Evolutionary conservation across 2,888 invertebrate species (phyloP), one percentile per base, ranked within the genome.

Genomic region (Cheilosia impressa): DNA sequence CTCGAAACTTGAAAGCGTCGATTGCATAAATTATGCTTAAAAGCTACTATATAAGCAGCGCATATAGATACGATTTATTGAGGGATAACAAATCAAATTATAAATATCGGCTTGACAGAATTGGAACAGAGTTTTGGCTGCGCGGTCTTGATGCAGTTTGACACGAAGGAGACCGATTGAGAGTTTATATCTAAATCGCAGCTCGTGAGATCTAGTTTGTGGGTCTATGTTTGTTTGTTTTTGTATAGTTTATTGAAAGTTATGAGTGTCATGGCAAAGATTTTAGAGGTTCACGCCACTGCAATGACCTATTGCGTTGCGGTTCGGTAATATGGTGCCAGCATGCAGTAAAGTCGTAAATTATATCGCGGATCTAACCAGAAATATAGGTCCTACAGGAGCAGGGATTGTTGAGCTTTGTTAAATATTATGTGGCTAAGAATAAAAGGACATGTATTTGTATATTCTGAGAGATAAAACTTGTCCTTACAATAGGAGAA

Each of bases 31-130:
- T 81, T 85, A 77, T 81, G 69, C 75, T 80, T 76, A 66, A 75
- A 69, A 78, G 66, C 71, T 66, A 62, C n/a, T n/a, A n/a, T n/a
- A n/a, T n/a, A n/a, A n/a, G 58, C 57, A 58, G 31, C 79, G 63
- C 66, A 71, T 57, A 71, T 57, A 71, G 63, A 81, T 76, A 77
- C 85, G 72, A 81, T 85, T 81, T 85, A 85, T 81, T 77, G 66
- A 85, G 81, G 85, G 85, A 85, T 85, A 81, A 85, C 81, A 81
- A 85, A 85, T 85, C 85, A 85, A 85, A 85, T 85, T 85, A 85
- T 85, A 38, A 38, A 85, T 81, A 85, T 85, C 57, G 76, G 72
- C 66, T 52, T 85, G 85, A 85, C 85, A 85, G 85, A 85, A 85
- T 72, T 81, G 63, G 85, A 85, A 76, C 85, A 77, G 73, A 72